Conservation (phyloP, 2,113 vertebrate species). For the Colistium nudipinnis region DNA sequence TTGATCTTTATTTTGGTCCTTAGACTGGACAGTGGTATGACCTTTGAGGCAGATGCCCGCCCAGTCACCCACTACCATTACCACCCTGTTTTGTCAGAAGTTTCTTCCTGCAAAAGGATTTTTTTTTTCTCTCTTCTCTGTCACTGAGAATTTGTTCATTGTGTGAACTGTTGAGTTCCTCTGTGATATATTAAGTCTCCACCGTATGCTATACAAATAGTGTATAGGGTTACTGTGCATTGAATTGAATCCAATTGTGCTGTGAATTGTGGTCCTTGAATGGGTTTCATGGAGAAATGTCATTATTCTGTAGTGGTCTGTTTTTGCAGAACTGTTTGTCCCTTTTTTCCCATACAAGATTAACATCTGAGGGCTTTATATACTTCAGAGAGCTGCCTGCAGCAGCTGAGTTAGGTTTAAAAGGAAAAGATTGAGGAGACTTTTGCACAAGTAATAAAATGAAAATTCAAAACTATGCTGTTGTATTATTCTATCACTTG, state of each 20-base stretch:
- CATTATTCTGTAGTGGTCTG: slow-evolving; percentile 65
- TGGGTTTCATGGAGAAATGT: slow-evolving; percentile 43
- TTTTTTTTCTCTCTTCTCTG: too few species aligned
- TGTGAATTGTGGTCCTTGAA: slow-evolving; percentile 24
- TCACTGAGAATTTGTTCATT: too few species aligned
- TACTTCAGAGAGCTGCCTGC: slow-evolving; percentile 62
- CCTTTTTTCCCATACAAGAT: slow-evolving; percentile 68
- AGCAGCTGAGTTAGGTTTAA: slow-evolving; percentile 56
- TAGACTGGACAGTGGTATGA: too few species aligned
- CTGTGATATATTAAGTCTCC: too few species aligned
- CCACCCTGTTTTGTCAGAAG: too few species aligned
- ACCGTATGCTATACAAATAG: too few species aligned
- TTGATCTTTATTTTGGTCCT: neutral
- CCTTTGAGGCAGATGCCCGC: too few species aligned
- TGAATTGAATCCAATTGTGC: neutral
- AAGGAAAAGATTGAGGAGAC: slow-evolving; percentile 53
- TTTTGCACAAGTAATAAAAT: slow-evolving; percentile 55
- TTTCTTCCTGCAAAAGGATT: too few species aligned
- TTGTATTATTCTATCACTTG: slow-evolving; percentile 56
- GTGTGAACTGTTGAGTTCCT: too few species aligned
- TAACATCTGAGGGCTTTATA: slow-evolving; percentile 62
- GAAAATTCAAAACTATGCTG: slow-evolving; percentile 61
- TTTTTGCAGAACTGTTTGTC: slow-evolving; percentile 72
- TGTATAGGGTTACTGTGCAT: too few species aligned
- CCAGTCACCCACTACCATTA: too few species aligned